Base-by-base conservation (phyloP, 2,888 invertebrate genomes). In the Orthonychiurus folsomi region DNA sequence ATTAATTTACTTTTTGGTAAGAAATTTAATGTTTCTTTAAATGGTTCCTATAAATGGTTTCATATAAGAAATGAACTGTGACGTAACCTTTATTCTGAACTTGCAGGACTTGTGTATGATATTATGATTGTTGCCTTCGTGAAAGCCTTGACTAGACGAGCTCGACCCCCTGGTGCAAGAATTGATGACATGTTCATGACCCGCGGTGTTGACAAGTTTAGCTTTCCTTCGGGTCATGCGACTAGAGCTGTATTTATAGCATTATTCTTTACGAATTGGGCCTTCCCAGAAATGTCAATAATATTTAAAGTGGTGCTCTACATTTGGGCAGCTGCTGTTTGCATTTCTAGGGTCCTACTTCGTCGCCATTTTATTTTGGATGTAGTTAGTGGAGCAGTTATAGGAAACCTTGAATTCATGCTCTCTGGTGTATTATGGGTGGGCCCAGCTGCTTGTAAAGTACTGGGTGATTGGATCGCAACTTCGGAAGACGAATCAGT, bases 141-240 rank as follows among this genome's bases (percentile, higher is more conserved):
- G 15, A 95, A 95, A 79, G 87, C 93, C 0, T 76, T 83, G 60
- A 84, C 86, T 3, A 81, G 93, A 66, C 80, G 95, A 74, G 81
- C 86, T 71, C 81, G 95, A 28, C 94, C 94, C 0, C 74, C 80
- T 0, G 80, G 82, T 24, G 84, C 85, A 74, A 79, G 80, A 65
- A 84, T 84, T 70, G 87, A 89, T 75, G 82, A 86, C 69, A 78
- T 86, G 65, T 82, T 82, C 1, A 69, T 90, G 23, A 53, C 64
- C 18, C 28, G 48, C 25, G 89, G 91, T 0, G 88, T 93, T 0
- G 94, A 94, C 77, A 87, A 91, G 74, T 96, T 86, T 76, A 85
- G 87, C 56, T 97, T 97, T 76, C 97, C 96, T 15, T 96, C 95
- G 0, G 95, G 95, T 0, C 96, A 97, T 77, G 86, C 92, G 0